Evolutionary conservation across 2,888 invertebrate species (phyloP).

Genomic region (Phortica okadai): DNA sequence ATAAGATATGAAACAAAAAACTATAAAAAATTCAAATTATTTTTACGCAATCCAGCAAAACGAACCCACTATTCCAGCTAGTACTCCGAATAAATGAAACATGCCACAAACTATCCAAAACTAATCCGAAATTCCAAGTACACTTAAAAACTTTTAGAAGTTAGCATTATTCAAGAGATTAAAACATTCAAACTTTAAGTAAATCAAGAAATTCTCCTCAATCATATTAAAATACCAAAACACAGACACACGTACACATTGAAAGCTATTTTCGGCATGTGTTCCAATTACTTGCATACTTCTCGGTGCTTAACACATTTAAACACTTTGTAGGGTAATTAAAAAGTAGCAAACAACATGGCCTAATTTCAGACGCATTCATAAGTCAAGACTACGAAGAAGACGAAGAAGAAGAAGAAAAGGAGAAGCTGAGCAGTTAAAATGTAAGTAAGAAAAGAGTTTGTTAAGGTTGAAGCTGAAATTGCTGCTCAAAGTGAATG

Average conservation of each 20-base stretch:
- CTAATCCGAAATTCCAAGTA: too few relatives aligned
- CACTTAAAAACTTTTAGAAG: too few relatives aligned
- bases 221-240: too few relatives aligned
- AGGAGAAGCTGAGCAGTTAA: background rate
- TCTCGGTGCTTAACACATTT: background rate
- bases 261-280: background rate
- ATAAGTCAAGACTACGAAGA: background rate
- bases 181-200: too few relatives aligned
- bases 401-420: constrained; percentile 17
- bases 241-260: background rate
- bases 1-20: background rate
- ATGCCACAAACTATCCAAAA: too few relatives aligned
- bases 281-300: constrained; percentile 7
- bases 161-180: too few relatives aligned
- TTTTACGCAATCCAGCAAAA: too few relatives aligned
- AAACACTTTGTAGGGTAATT: constrained; percentile 11
- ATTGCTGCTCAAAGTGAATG: too few relatives aligned
- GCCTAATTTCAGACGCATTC: constrained; percentile 22
- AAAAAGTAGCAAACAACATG: constrained; percentile 26
- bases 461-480: too few relatives aligned
- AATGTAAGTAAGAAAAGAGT: background rate
- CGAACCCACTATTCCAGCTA: too few relatives aligned
- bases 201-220: too few relatives aligned
- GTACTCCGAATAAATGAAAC: too few relatives aligned
- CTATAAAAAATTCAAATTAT: background rate